Evolutionary conservation across 2,797 vertebrate genomes (phyloP), one percentile per base, ranked within the genome.

Genomic region (Paguma larvata): DNA sequence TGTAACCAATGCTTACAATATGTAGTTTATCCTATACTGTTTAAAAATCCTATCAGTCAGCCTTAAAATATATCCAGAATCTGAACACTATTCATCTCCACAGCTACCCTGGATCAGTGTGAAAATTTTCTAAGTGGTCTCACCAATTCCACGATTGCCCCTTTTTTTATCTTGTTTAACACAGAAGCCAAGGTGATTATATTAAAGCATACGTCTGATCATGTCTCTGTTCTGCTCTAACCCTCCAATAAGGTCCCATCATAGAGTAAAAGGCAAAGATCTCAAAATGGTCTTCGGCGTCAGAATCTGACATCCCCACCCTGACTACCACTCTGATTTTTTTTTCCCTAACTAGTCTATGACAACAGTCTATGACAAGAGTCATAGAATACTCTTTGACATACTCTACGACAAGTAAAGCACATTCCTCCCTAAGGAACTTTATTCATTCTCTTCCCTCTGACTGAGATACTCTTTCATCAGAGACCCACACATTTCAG

Each of bases 1-100:
- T 67, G 68, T 92, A 89, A 53, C 93, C 18, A 13, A 21, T 89
- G 18, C 4, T 94, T 94, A 87, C 78, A 65, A 84, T 72, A 97
- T 95, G 48, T 82, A 95, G 80, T 94, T 93, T n/a, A n/a, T n/a
- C 7, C 30, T 38, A 59, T 51, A 62, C 19, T 34, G 38, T 73
- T 75, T 72, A 91, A 89, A 96, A 96, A 19, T 68, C 46, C 30
- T 56, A 30, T 59, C 32, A 70, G 8, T 79, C 2, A 19, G 18
- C 7, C 32, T 93, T 46, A 51, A 68, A 86, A 68, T 12, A 79
- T 48, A 16, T 70, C 44, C n/a, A 72, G 21, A 56, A 83, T 83
- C 65, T 59, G 38, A 72, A 70, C 9, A 15, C 13, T 63, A 3
- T 48, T 70, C 19, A 30, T 18, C 12, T 16, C 70, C 44, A 51